Conservation (phyloP, 2,797 vertebrate species). For the Varecia variegata region DNA sequence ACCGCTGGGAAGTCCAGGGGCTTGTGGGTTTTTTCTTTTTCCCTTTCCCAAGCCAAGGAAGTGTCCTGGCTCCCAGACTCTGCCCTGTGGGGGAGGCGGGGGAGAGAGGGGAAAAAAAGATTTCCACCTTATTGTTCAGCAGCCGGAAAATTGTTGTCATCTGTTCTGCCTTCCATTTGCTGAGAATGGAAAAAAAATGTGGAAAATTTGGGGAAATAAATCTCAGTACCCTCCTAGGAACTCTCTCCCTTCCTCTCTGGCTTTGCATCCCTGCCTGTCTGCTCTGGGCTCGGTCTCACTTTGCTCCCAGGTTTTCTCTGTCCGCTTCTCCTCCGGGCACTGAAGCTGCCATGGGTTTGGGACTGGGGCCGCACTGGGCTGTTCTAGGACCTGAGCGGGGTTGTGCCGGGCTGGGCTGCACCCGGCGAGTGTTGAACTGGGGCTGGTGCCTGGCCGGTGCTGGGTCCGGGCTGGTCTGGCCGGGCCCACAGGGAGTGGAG, state of each 20-base stretch:
- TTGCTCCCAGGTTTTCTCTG: background rate
- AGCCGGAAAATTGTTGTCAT: slow-evolving; percentile 81
- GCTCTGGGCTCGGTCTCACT: background rate
- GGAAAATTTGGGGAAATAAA: slow-evolving; percentile 77
- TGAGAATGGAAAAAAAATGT: slow-evolving; percentile 73
- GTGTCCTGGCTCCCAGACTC: slow-evolving; percentile 46
- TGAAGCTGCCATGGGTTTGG: background rate
- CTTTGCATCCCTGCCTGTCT: background rate
- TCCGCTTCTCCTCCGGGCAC: background rate
- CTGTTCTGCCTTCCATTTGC: slow-evolving; percentile 77
- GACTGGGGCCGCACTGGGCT: background rate
- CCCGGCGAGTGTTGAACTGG: background rate
- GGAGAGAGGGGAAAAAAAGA: slow-evolving; percentile 9
- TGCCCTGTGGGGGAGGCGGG: background rate
- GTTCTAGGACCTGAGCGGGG: background rate
- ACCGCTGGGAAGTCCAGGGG: background rate
- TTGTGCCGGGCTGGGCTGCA: background rate
- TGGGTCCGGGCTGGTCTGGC: background rate
- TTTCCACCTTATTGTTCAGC: slow-evolving; percentile 78
- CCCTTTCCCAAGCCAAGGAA: slow-evolving; percentile 42
- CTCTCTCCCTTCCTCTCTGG: background rate
- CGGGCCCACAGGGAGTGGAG: background rate
- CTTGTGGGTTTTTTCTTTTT: background rate
- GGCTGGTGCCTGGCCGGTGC: background rate
- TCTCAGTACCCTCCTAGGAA: slow-evolving; percentile 51